Evolutionary conservation across 2,113 vertebrate species (phyloP), one percentile per base, ranked within the genome.

Genomic region (Pogonocichla stellata): DNA sequence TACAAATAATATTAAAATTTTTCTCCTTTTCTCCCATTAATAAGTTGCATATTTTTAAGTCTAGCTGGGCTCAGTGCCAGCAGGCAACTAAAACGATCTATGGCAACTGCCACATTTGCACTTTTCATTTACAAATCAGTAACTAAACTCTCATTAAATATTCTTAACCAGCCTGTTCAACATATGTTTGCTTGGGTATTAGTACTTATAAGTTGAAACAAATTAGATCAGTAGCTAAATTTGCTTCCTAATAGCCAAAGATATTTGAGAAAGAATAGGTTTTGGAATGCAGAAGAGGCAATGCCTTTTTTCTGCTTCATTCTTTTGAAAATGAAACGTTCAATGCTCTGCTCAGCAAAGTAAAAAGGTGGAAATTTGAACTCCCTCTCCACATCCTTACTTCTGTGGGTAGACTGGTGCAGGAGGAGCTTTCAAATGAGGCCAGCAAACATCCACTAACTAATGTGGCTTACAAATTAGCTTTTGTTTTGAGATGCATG

Each of bases 91-190:
- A 81, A 89, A 85, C 86, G 81, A 95, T 97, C 96, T 97, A 92
- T 95, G 86, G 95, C 93, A 97, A 96, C 95, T 95, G 95, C 92
- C 95, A 95, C 90, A 95, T 94, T 96, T 97, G 95, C 95, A 96
- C 93, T 97, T 97, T 96, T 70, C 92, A 93, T 95, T 96, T 97
- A 96, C 97, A 97, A 97, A 96, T 94, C 48, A 33, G 95, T 95
- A 96, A 85, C 95, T 97, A 95, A 95, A 95, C 79, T 96, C 96
- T 94, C 95, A 97, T 97, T 96, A 97, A 96, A 92, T 97, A 96
- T 97, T 97, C 96, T 88, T 94, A 94, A 96, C 86, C 96, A 96
- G 80, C 65, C 91, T 95, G 86, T 93, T 96, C 93, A 91, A 91
- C 96, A 96, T 97, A 97, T 97, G 96, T 95, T 96, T 95, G 64